These are phyloP conservation scores for Lycocerus yunnanus DNA, from an alignment of 2,888 invertebrate species.

Conservation along the genomic window DNA sequence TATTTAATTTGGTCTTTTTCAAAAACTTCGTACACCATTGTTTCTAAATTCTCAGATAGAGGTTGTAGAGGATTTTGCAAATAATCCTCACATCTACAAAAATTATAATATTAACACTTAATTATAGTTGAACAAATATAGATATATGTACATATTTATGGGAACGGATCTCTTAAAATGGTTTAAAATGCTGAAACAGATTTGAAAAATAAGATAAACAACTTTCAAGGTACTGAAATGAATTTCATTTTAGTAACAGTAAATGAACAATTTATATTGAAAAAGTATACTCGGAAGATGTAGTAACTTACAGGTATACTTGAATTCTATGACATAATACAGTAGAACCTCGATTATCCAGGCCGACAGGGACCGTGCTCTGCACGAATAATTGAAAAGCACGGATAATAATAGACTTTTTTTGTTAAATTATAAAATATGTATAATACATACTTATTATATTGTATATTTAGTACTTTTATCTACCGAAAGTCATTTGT, in stretches of 20 bases:
- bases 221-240: neutral
- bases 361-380: too few species aligned
- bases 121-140: neutral
- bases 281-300: too few species aligned
- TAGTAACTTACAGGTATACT: too few species aligned
- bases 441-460: too few species aligned
- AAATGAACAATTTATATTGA: neutral
- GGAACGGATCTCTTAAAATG: neutral
- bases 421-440: too few species aligned
- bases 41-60: slow-evolving; percentile 92
- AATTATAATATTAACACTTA: neutral
- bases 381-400: too few species aligned
- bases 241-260: neutral
- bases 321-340: too few species aligned
- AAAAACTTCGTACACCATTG: slow-evolving; percentile 95
- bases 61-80: slow-evolving; percentile 93
- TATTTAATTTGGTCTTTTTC: slow-evolving; percentile 98
- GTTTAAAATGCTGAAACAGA: neutral
- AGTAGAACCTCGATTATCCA: too few species aligned
- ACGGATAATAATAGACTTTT: too few species aligned
- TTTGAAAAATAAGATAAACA: neutral
- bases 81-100: slow-evolving; percentile 82
- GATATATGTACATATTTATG: neutral
- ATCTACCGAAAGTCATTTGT: too few species aligned
- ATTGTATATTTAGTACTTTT: too few species aligned